These are phyloP conservation scores for Peromyscus nudipes DNA, from an alignment of 2,797 vertebrate species.

Conservation along the genomic window DNA sequence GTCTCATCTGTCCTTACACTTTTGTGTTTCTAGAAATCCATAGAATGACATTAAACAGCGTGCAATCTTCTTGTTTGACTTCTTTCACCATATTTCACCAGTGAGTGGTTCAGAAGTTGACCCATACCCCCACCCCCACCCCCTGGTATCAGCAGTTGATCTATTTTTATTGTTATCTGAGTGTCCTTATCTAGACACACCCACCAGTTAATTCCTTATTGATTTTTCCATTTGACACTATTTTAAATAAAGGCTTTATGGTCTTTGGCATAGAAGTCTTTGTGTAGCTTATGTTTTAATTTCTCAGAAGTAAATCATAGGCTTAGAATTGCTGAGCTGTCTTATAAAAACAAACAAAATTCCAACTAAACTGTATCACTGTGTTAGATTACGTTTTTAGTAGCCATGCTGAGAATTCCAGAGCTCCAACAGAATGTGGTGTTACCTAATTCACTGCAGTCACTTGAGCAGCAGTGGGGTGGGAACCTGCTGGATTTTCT, in stretches of 20 bases:
- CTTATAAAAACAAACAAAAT: slow-evolving; percentile 38
- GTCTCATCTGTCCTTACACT: background rate
- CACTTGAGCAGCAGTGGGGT: background rate
- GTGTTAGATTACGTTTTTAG: slow-evolving; percentile 8
- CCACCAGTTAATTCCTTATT: slow-evolving; percentile 35
- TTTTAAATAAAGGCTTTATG: slow-evolving; percentile 31
- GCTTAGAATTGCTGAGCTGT: slow-evolving; percentile 25
- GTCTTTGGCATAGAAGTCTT: background rate
- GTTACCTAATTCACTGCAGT: background rate
- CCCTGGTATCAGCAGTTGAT: slow-evolving; percentile 1
- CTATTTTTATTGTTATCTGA: background rate
- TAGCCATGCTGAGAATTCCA: background rate
- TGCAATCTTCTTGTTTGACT: background rate
- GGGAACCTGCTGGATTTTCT: background rate
- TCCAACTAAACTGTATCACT: background rate
- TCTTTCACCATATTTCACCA: slow-evolving; percentile 37
- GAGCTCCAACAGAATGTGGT: background rate
- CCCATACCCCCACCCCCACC: background rate
- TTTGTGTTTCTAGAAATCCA: slow-evolving; percentile 36
- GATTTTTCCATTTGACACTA: background rate
- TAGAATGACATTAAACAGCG: background rate
- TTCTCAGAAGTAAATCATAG: slow-evolving; percentile 19
- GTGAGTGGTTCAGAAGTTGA: background rate
- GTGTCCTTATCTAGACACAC: background rate
- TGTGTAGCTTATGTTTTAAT: slow-evolving; percentile 46